Percentiles rank a stretch among this genome's conserved stretches.
Conservation (phyloP, 2,888 invertebrate species). For the Temnothorax ravouxi region DNA sequence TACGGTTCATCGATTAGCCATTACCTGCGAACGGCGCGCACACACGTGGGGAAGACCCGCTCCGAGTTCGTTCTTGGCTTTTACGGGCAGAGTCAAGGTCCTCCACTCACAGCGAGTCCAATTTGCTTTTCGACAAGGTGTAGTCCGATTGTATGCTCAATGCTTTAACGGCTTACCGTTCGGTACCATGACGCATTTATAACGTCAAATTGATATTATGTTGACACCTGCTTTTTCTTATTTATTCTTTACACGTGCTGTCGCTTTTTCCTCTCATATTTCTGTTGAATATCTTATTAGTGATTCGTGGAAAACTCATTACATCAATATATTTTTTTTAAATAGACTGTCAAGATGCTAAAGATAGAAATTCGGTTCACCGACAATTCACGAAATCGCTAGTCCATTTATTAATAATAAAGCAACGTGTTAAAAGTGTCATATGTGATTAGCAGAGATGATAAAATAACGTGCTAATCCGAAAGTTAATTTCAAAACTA, state of each 20-base stretch:
- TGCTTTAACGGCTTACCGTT: not conserved
- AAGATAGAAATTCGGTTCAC: not conserved
- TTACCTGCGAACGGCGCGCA: slow-evolving; percentile 26
- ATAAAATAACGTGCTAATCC: not conserved
- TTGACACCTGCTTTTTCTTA: not conserved
- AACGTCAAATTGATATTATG: slow-evolving; percentile 10
- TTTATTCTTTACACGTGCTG: not conserved
- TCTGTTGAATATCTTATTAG: not conserved
- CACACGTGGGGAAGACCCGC: slow-evolving; percentile 1
- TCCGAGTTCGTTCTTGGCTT: slow-evolving; percentile 39
- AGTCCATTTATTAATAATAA: not conserved
- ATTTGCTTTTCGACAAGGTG: slow-evolving; percentile 27
- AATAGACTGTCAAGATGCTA: not conserved
- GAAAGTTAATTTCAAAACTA: not conserved
- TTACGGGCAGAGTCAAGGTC: slow-evolving; percentile 52
- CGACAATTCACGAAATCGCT: not conserved
- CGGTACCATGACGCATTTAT: not conserved
- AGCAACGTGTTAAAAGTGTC: not conserved
- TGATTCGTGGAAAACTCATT: not conserved
- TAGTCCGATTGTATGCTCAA: not conserved
- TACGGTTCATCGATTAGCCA: slow-evolving; percentile 48
- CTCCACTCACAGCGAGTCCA: slow-evolving; percentile 11
- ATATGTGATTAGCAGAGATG: not conserved
- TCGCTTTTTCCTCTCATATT: not conserved
- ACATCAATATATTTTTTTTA: not conserved